phyloP scores from a whole-genome alignment of 2,888 invertebrate genomes.

The Nasonia oneida region DNA sequence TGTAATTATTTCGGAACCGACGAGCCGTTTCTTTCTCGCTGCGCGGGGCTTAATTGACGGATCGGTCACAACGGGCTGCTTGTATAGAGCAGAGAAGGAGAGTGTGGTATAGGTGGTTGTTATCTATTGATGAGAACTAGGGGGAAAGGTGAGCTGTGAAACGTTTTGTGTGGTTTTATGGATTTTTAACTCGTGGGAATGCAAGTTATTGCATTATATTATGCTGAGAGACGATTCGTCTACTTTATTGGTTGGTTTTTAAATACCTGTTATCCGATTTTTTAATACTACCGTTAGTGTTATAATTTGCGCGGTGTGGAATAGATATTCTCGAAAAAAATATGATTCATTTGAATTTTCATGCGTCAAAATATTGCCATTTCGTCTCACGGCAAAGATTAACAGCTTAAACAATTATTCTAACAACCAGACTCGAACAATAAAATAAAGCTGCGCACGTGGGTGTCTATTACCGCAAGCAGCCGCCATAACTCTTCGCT shows the following conservation, averaged over 20 bases:
- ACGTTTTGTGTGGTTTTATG: slow-evolving; percentile 13
- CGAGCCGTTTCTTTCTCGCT: not conserved
- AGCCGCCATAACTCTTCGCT: not conserved
- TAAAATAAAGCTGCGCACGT: slow-evolving; percentile 10
- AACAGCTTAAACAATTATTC: not conserved
- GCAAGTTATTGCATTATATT: not conserved
- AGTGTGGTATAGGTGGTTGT: not conserved
- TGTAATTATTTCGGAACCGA: slow-evolving; percentile 10
- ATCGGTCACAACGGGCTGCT: not conserved
- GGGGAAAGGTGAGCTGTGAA: slow-evolving; percentile 8
- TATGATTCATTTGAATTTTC: too few relatives aligned
- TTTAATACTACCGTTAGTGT: too few relatives aligned
- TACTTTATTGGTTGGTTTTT: too few relatives aligned
- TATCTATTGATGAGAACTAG: not conserved
- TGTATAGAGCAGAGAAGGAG: not conserved
- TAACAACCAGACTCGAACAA: slow-evolving; percentile 20
- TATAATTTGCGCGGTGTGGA: too few relatives aligned
- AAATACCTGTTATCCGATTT: too few relatives aligned
- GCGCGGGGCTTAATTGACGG: not conserved
- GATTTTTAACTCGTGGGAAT: not conserved
- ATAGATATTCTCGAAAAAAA: too few relatives aligned
- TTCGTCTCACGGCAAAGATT: not conserved
- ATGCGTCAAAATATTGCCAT: not conserved
- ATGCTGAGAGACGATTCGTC: too few relatives aligned
- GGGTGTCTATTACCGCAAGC: not conserved